phyloP scores from a whole-genome alignment of 2,113 vertebrate genomes.

The Tapirus terrestris region DNA sequence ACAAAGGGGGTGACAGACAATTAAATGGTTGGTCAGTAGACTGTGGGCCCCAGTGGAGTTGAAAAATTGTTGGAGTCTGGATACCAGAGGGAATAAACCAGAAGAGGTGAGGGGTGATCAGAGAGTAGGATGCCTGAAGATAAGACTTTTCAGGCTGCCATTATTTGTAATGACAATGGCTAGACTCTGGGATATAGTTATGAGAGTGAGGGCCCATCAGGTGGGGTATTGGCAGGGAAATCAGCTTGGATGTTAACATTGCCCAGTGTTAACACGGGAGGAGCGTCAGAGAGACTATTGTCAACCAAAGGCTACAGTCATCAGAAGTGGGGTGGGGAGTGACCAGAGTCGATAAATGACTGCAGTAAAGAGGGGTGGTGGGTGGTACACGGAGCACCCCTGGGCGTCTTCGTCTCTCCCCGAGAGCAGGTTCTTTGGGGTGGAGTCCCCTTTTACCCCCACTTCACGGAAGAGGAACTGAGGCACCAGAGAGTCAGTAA shows the following conservation, averaged over 20 bases:
- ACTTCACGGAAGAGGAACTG: neutral
- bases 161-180: neutral
- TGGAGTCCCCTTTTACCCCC: neutral
- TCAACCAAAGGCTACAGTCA: neutral
- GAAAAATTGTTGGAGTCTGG: neutral
- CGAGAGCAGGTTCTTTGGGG: neutral
- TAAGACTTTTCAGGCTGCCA: neutral
- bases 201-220: neutral
- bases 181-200: neutral
- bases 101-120: neutral
- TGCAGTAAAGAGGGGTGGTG: fast-evolving
- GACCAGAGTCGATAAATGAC: neutral
- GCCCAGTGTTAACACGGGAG: neutral
- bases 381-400: fast-evolving
- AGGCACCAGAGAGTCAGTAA: neutral
- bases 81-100: neutral
- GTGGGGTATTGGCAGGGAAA: no score
- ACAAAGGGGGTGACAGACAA: neutral
- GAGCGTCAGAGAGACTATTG: neutral
- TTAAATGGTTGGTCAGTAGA: neutral
- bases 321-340: neutral
- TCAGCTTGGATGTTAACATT: neutral
- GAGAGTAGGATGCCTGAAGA: neutral
- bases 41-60: neutral
- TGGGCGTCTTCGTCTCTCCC: neutral